Conservation (phyloP, 2,888 invertebrate genomes). For the Drosophila barbarae region DNA sequence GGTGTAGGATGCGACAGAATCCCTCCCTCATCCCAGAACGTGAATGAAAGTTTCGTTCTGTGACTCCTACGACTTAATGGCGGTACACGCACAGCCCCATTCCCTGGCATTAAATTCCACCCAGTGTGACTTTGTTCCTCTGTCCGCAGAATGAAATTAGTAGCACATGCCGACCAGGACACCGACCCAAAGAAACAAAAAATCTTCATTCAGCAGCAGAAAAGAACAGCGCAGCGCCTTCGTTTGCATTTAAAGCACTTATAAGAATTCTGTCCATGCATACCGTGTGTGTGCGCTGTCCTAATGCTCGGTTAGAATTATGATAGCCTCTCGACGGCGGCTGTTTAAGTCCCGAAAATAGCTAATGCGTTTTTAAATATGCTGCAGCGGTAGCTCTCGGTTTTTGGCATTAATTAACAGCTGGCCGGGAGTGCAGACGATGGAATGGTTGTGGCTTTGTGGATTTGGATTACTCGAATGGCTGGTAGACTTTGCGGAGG, state of each 20-base stretch:
- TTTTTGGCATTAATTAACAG: constrained; percentile 64
- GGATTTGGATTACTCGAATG: constrained; percentile 24
- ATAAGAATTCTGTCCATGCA: constrained; percentile 46
- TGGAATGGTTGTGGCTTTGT: constrained; percentile 35
- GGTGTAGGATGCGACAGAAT: constrained; percentile 9
- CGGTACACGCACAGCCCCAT: constrained; percentile 38
- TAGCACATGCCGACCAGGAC: constrained; percentile 61
- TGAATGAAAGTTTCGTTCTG: constrained; percentile 58
- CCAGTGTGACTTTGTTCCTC: constrained; percentile 20
- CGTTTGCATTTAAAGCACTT: constrained; percentile 59
- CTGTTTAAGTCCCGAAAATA: constrained; percentile 28
- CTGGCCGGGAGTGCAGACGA: constrained; percentile 13
- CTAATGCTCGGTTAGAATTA: constrained; percentile 41
- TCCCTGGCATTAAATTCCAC: constrained; percentile 31
- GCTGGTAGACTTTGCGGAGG: constrained; percentile 33
- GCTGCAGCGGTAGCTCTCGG: constrained; percentile 62
- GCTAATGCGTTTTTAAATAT: constrained; percentile 73
- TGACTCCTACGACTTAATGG: constrained; percentile 57
- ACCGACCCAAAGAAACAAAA: constrained; percentile 8
- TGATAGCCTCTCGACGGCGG: constrained; percentile 22
- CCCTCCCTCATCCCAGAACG: constrained; percentile 13
- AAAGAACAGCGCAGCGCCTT: constrained; percentile 11
- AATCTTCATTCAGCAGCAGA: constrained; percentile 5
- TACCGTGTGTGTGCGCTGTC: constrained; percentile 16
- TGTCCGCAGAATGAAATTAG: constrained; percentile 60